Conservation (phyloP, 2,113 vertebrate species). For the Gnathochromis pfefferi region DNA sequence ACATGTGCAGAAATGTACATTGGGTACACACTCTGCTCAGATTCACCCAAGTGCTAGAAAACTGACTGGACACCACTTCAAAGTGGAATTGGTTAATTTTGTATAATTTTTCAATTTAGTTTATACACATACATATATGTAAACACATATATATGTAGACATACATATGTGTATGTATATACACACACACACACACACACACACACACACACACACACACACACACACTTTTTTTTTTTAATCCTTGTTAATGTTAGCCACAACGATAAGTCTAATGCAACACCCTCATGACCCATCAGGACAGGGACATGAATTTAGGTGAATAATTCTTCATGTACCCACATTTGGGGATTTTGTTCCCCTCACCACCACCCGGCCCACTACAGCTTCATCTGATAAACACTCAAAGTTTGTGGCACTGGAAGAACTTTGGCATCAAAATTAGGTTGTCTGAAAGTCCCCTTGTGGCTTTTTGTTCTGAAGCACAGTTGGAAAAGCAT, state of each 20-base stretch:
- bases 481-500: not conserved
- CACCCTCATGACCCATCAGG: not conserved
- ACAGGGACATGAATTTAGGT: not conserved
- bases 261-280: not conserved
- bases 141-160: not conserved
- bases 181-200: not conserved
- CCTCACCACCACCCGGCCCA: not conserved
- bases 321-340: not conserved
- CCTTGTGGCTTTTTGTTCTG: not conserved
- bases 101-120: not conserved
- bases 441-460: not conserved
- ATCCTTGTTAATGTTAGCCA: not conserved
- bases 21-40: rapidly evolving
- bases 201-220: not conserved
- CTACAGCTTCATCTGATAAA: rapidly evolving
- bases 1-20: not conserved
- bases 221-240: rapidly evolving
- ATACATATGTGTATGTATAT: not conserved
- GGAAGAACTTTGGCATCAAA: not conserved
- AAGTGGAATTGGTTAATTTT: not conserved
- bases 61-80: rapidly evolving
- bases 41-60: not conserved
- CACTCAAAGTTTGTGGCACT: not conserved
- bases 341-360: rapidly evolving
- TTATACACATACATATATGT: not conserved